A percentile compares a stretch with the other conserved stretches of the same genome.
Evolutionary conservation across 2,113 vertebrate species (phyloP).

Genomic region (Xiphophorus maculatus): DNA sequence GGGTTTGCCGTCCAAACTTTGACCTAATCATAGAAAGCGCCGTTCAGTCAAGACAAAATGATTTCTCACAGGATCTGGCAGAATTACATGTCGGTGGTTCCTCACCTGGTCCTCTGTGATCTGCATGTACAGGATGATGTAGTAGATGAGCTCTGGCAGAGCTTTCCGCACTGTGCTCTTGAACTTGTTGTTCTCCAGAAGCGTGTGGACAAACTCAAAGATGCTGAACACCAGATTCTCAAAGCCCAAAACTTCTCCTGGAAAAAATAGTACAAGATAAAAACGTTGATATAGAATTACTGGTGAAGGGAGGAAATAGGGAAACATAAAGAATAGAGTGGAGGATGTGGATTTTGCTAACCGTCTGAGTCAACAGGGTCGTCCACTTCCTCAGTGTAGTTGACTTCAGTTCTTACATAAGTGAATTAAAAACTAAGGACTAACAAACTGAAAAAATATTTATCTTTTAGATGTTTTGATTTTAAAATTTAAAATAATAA

Average conservation of each 20-base stretch:
- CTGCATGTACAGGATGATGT: conserved; percentile 98
- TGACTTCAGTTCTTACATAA: conserved; percentile 98
- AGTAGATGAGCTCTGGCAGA: conserved; percentile 96
- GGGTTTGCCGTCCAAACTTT: conserved; percentile 98
- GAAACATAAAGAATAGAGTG: background rate
- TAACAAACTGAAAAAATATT: background rate
- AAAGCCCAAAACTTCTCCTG: conserved; percentile 97
- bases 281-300: background rate
- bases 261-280: background rate
- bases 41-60: background rate
- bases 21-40: conserved; percentile 77
- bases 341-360: conserved; percentile 62
- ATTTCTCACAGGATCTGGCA: too few relatives aligned
- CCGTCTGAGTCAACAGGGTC: conserved; percentile 97
- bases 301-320: background rate
- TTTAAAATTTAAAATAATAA: background rate
- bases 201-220: conserved; percentile 97
- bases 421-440: conserved; percentile 84
- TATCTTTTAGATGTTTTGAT: background rate
- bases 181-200: conserved; percentile 96
- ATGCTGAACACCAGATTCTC: conserved; percentile 99
- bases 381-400: conserved; percentile 97
- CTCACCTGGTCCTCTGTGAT: conserved; percentile 94
- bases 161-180: conserved; percentile 97
- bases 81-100: background rate